A percentile compares a stretch with the other conserved stretches of the same genome.
Evolutionary conservation across 2,888 invertebrate genomes (phyloP).

Genomic region (Dione juno): DNA sequence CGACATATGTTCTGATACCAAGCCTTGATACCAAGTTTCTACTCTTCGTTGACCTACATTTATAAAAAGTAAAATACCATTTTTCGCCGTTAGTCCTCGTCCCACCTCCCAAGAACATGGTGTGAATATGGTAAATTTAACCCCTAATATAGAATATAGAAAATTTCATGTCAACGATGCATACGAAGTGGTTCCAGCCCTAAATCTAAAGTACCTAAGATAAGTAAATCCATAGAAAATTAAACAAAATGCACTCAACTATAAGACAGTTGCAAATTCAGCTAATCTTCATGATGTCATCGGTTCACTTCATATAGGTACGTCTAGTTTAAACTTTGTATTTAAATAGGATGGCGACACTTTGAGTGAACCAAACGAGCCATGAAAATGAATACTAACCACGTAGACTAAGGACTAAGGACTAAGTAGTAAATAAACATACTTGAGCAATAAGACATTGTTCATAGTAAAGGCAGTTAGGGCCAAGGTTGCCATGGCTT

Average conservation of each 20-base stretch:
- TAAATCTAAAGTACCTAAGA: neutral
- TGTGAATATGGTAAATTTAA: too few relatives aligned
- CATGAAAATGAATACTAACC: neutral
- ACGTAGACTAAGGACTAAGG: neutral
- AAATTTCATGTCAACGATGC: too few relatives aligned
- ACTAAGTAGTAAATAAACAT: neutral
- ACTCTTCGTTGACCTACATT: too few relatives aligned
- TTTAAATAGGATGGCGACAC: constrained; percentile 30
- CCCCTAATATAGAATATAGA: too few relatives aligned
- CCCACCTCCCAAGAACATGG: too few relatives aligned
- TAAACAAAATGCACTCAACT: neutral
- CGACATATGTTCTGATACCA: too few relatives aligned
- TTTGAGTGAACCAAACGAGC: constrained; percentile 9
- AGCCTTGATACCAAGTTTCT: too few relatives aligned
- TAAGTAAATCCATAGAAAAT: neutral
- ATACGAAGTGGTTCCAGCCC: too few relatives aligned
- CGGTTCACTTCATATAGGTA: constrained; percentile 4
- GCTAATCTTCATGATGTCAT: constrained; percentile 14
- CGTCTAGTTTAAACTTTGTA: constrained; percentile 3
- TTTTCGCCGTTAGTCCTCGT: too few relatives aligned
- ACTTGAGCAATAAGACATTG: neutral
- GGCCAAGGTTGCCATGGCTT: too few relatives aligned
- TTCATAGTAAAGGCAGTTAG: neutral
- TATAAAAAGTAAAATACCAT: too few relatives aligned
- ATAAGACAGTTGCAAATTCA: neutral